Base-by-base conservation (phyloP, 2,113 vertebrate species). In the Tachycineta bicolor region DNA sequence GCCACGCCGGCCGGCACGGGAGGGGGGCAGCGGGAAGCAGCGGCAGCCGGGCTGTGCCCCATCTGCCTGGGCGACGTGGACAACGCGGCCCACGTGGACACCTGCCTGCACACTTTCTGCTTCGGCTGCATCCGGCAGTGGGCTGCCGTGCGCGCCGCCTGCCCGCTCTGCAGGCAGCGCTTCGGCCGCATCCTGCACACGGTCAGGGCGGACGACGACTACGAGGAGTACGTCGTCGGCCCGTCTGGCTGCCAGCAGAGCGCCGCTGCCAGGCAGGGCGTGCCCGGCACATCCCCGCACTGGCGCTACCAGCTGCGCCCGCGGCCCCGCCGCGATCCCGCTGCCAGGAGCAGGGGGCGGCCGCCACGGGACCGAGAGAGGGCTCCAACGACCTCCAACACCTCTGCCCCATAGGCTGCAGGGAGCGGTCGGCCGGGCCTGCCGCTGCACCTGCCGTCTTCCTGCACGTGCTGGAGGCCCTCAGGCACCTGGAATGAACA, bases 341-440 rank as follows among this genome's bases (percentile, higher is more conserved):
- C 12, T 1, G 8, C 4, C 23, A 5, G 33, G 6, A 47, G 33
- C 8, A 31, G 14, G 6, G 2, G 16, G 3, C 7, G 1, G 20
- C 16, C 1, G 3, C 1, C 9, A 1, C 3, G 19, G 2, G 0
- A 4, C 14, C 3, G 0, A 6, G 3, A 6, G 14, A 3, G 10
- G 19, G 14, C 20, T 6, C 29, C 16, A 0, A 4, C 22, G 5
- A 1, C 1, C 41, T 22, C 64, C 3, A 9, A 1, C 1, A 0
- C 34, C 28, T 12, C 50, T 2, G 4, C 33, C 24, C 8, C 0
- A 4, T 11, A 46, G 50, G 21, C 9, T 46, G 65, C 41, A 10
- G 14, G 5, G 3, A 43, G 17, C 0, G 0, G 25, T 17, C 6
- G 0, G 5, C 24, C 17, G 8, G 14, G 20, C 23, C 44, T 4